Evolutionary conservation across 2,888 invertebrate genomes (phyloP).

Genomic region (Noctua pronuba): DNA sequence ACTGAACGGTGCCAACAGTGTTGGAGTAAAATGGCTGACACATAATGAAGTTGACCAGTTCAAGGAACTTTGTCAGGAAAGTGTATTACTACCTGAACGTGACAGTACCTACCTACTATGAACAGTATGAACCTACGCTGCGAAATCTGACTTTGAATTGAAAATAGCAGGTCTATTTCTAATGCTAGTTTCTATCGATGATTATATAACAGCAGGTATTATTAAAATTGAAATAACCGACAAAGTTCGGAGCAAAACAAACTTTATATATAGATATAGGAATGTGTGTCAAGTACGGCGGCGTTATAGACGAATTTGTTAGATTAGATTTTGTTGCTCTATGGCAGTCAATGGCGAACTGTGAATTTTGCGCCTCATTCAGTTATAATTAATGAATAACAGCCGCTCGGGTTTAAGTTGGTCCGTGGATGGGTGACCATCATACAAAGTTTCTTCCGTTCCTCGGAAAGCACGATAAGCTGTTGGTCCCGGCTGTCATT

Average conservation of each 20-base stretch:
- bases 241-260: constrained; percentile 63
- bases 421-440: too few relatives aligned
- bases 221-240: constrained; percentile 56
- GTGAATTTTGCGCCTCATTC: neutral
- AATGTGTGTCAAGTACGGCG: constrained; percentile 72
- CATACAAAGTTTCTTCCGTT: too few relatives aligned
- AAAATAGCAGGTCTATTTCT: constrained; percentile 61
- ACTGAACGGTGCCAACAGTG: too few relatives aligned
- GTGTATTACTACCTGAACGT: neutral
- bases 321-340: constrained; percentile 34
- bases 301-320: constrained; percentile 41
- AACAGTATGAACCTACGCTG: neutral
- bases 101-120: neutral
- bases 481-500: too few relatives aligned
- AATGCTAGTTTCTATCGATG: constrained; percentile 43
- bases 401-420: too few relatives aligned
- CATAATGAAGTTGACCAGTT: neutral
- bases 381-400: too few relatives aligned
- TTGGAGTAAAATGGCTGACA: too few relatives aligned
- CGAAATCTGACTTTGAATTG: constrained; percentile 40
- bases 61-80: neutral
- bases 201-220: constrained; percentile 59
- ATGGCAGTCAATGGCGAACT: constrained; percentile 1
- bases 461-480: too few relatives aligned
- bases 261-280: constrained; percentile 63